Base-by-base conservation (phyloP, 2,888 invertebrate species). In the Metellina segmentata region DNA sequence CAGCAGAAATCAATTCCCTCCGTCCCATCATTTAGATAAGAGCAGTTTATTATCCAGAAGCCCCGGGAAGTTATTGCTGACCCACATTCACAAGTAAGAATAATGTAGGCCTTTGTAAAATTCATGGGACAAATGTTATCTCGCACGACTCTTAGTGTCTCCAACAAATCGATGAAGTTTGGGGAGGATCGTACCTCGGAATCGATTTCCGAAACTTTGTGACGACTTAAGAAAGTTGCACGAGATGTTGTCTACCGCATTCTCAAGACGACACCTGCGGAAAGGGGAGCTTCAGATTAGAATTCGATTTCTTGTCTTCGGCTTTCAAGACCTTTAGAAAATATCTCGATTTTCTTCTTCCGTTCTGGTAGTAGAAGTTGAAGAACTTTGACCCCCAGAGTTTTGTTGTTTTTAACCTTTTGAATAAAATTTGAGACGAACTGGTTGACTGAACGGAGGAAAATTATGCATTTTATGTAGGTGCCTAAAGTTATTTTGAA, bases 11-110 rank as follows among this genome's bases (percentile, higher is more conserved):
- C 77, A 49, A 49, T 77, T 51, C 53, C 4, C 34, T 2, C 34
- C 34, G 34, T 34, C 34, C 20, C 61, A 34, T 61, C 61, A 69
- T 61, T 79, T 61, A 34, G 79, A 61, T 79, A 16, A 79, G 34
- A 61, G 61, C 61, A 79, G 61, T 34, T 34, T 19, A 34, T 34
- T 61, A 53, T 19, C 53, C 20, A 2, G 34, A 34, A 34, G 34
- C 34, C 34, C 4, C 34, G 11, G n/a, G 19, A n/a, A 70, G 85
- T 9, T 83, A 19, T 49, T 34, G 34, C 34, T 90, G 90, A 90
- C 85, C 90, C 78, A 90, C 74, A 90, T 90, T 90, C n/a, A 11
- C 49, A 79, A 19, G 49, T 8, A 83, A 72, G 75, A 88, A 75
- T 34, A 34, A 34, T 61, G 53, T 52, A 34, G 52, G 48, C 11